Evolutionary conservation across 2,797 vertebrate genomes (phyloP).

Genomic region (Neostethus bicornis): DNA sequence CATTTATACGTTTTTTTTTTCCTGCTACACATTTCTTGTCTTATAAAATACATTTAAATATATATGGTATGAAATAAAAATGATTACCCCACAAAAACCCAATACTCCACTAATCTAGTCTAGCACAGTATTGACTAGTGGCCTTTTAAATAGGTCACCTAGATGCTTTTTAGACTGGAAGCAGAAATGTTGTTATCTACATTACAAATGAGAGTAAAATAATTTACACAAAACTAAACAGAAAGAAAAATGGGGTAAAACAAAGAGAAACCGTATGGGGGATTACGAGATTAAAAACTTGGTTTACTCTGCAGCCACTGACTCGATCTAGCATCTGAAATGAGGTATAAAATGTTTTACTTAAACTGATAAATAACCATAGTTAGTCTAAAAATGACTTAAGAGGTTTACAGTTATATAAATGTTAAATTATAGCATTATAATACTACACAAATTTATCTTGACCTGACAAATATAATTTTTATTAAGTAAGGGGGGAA

Average conservation of each 20-base stretch:
- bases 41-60: too few species aligned
- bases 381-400: slow-evolving; percentile 42
- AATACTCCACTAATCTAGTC: slow-evolving; percentile 29
- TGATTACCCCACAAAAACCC: slow-evolving; percentile 9
- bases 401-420: slow-evolving; percentile 23
- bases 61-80: too few species aligned
- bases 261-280: slow-evolving; percentile 30
- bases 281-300: slow-evolving; percentile 48
- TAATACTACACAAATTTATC: too few species aligned
- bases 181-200: slow-evolving; percentile 50
- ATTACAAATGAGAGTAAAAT: slow-evolving; percentile 41
- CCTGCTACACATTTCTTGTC: too few species aligned
- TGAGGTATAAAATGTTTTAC: slow-evolving; percentile 56
- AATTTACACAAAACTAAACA: slow-evolving; percentile 21
- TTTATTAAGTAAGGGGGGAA: too few species aligned
- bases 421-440: too few species aligned
- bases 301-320: slow-evolving; percentile 27
- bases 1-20: too few species aligned
- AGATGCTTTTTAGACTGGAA: slow-evolving; percentile 52
- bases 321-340: slow-evolving; percentile 37
- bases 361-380: slow-evolving; percentile 54
- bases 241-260: neutral
- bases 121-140: slow-evolving; percentile 65
- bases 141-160: slow-evolving; percentile 77
- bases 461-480: too few species aligned